A percentile compares a stretch with the other conserved stretches of the same genome.
These are phyloP conservation scores for Polydrusus tereticollis DNA, from an alignment of 2,888 invertebrate species.

Conservation along the genomic window DNA sequence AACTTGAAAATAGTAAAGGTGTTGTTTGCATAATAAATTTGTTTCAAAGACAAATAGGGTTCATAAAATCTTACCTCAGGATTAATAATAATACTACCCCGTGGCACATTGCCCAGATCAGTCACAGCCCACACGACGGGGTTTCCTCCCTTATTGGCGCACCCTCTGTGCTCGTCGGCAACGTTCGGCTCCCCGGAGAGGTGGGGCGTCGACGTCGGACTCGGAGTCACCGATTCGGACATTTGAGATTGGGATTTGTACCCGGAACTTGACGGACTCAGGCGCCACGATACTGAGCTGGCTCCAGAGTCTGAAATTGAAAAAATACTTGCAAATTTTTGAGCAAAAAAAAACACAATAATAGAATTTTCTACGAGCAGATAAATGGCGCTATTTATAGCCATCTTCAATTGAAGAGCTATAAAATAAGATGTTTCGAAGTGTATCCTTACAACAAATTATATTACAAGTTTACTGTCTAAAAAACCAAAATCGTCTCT, in stretches of 20 bases:
- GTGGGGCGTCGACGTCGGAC: constrained; percentile 75
- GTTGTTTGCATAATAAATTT: too few species aligned
- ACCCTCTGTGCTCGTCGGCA: constrained; percentile 50
- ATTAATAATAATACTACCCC: constrained; percentile 90
- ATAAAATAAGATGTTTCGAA: too few species aligned
- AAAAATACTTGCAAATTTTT: neutral
- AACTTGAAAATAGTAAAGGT: too few species aligned
- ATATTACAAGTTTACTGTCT: too few species aligned
- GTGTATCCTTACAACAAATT: too few species aligned
- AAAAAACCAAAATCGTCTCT: too few species aligned
- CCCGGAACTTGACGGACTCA: constrained; percentile 82
- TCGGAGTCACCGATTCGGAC: constrained; percentile 84
- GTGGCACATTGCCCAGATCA: constrained; percentile 86
- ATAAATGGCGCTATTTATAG: too few species aligned
- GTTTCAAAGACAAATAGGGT: neutral
- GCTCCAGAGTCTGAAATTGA: constrained; percentile 71
- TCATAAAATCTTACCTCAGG: constrained; percentile 72
- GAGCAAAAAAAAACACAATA: neutral
- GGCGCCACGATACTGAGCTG: constrained; percentile 74
- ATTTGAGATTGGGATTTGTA: constrained; percentile 82
- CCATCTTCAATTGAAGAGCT: too few species aligned
- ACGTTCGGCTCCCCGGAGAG: constrained; percentile 56
- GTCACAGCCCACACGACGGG: constrained; percentile 89
- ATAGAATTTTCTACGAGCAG: too few species aligned
- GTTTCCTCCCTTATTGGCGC: constrained; percentile 48